These are phyloP conservation scores for Aramus guarauna DNA, from an alignment of 2,113 vertebrate species.

Conservation along the genomic window DNA sequence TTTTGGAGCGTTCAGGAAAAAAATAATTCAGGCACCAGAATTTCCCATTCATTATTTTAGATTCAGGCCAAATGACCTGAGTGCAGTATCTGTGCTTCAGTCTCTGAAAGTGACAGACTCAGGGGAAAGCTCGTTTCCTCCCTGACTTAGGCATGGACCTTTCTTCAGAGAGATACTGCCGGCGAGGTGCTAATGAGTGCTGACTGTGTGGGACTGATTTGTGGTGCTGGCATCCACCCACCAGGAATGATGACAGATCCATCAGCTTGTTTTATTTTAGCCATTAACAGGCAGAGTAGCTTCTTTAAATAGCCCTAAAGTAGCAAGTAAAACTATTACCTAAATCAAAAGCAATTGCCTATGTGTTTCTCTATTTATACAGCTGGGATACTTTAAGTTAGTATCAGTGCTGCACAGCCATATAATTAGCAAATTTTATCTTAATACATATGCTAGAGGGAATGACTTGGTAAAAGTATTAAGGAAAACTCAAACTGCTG, in stretches of 20 bases:
- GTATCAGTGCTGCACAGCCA: neutral
- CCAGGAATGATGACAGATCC: neutral
- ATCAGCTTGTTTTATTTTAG: neutral
- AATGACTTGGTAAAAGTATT: neutral
- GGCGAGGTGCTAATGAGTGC: neutral
- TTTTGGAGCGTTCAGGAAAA: neutral
- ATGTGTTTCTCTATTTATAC: slow-evolving; percentile 29
- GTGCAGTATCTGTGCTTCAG: neutral
- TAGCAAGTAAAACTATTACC: slow-evolving; percentile 34
- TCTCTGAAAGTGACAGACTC: neutral
- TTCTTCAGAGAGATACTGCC: neutral
- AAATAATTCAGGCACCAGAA: neutral
- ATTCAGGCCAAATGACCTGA: neutral
- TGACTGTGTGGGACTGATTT: neutral
- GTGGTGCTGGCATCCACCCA: neutral
- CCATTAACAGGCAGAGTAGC: neutral
- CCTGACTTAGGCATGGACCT: neutral
- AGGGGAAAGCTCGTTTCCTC: neutral
- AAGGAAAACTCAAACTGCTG: neutral
- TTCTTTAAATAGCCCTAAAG: slow-evolving; percentile 30
- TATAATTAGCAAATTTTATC: neutral
- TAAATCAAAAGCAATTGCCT: slow-evolving; percentile 30
- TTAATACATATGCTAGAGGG: neutral
- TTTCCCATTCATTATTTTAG: neutral
- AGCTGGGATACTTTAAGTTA: slow-evolving; percentile 28